Conservation (phyloP, 1,140 invertebrate genomes). For the Magallana ariakensis region DNA sequence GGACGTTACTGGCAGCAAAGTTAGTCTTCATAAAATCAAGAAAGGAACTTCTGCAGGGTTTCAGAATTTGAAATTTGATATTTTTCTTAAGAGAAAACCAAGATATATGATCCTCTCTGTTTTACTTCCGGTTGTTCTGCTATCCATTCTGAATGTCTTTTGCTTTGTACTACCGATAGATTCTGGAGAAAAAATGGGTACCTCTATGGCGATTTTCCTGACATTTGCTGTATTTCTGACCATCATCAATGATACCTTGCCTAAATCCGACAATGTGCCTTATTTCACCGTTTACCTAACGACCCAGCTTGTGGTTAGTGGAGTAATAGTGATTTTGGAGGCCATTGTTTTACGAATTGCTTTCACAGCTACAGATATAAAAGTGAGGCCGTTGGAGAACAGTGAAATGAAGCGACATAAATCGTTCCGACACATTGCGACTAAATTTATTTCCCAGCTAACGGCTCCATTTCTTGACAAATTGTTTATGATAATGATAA, state of each 20-base stretch:
- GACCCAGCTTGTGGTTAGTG: not conserved
- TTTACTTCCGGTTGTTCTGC: conserved; percentile 47
- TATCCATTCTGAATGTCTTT: conserved; percentile 53
- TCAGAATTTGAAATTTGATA: not conserved
- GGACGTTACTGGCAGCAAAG: not conserved
- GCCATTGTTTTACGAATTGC: not conserved
- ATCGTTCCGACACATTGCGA: too few species aligned
- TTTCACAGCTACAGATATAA: not conserved
- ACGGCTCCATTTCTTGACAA: too few species aligned
- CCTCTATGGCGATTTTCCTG: conserved; percentile 56
- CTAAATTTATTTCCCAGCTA: too few species aligned
- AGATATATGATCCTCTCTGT: conserved; percentile 46
- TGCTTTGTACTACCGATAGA: conserved; percentile 57
- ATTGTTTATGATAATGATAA: too few species aligned
- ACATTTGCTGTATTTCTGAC: conserved; percentile 58
- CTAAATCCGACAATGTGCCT: conserved; percentile 34
- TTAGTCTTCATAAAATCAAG: not conserved
- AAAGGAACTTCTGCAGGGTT: not conserved
- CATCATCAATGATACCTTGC: conserved; percentile 52
- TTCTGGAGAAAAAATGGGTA: conserved; percentile 56
- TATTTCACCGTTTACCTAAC: not conserved
- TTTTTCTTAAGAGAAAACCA: conserved; percentile 42
- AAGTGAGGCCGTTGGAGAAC: too few species aligned
- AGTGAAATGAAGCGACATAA: too few species aligned
- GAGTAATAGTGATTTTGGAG: not conserved